Evolutionary conservation across 1,140 invertebrate species (phyloP).

Genomic region (Oreohelix idahoensis): DNA sequence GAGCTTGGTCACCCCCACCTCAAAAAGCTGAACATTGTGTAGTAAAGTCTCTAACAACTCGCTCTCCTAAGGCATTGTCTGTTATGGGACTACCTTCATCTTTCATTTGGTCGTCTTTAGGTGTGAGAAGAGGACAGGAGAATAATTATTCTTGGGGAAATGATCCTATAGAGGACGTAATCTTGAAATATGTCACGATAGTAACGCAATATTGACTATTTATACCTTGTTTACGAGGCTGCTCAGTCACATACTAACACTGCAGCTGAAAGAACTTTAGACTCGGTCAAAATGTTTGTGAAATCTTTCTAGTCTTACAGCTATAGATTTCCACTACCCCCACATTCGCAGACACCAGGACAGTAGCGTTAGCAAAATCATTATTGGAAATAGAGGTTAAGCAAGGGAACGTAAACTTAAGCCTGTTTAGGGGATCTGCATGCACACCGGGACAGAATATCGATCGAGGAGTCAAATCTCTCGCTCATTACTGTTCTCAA

Average conservation of each 20-base stretch:
- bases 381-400: background rate
- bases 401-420: background rate
- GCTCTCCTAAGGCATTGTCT: no score
- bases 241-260: no score
- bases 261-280: no score
- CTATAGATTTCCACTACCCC: background rate
- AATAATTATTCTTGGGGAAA: background rate
- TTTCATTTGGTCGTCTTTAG: no score
- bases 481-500: background rate
- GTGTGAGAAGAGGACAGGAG: no score
- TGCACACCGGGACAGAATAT: background rate
- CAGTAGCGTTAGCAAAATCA: background rate
- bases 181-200: no score
- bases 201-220: background rate
- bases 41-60: no score
- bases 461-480: background rate
- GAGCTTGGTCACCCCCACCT: no score
- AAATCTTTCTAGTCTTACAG: background rate
- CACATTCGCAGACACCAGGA: background rate
- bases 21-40: no score
- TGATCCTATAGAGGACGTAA: no score
- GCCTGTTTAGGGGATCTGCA: background rate
- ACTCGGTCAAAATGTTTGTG: background rate
- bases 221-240: no score
- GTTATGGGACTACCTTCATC: no score